Conservation (phyloP, 2,113 vertebrate genomes). For the Glareola pratincola region DNA sequence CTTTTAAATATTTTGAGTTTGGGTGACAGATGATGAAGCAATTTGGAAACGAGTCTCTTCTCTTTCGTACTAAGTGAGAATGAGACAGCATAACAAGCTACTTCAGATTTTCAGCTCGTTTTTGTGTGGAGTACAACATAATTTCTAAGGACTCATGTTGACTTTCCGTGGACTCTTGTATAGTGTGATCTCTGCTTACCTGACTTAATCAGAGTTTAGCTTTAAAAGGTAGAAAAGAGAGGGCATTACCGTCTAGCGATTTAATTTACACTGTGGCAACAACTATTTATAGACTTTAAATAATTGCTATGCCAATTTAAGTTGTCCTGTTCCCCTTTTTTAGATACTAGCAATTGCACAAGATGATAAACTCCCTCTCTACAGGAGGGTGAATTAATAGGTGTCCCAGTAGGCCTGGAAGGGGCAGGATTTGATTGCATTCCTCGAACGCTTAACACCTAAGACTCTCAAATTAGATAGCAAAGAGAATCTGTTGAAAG, state of each 20-base stretch:
- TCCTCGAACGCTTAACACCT: not conserved
- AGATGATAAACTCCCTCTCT: constrained; percentile 33
- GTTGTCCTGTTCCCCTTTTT: constrained; percentile 28
- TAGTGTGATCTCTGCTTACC: not conserved
- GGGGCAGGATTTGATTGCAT: constrained; percentile 36
- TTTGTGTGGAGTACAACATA: not conserved
- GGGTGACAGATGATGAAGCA: not conserved
- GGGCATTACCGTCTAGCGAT: not conserved
- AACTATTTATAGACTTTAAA: constrained; percentile 50
- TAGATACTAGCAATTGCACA: not conserved
- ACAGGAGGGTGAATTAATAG: constrained; percentile 46
- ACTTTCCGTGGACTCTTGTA: not conserved
- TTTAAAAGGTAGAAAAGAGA: not conserved
- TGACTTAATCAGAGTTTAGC: not conserved
- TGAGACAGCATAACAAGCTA: not conserved
- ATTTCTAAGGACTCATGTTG: not conserved
- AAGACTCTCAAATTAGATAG: not conserved
- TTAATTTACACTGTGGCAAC: constrained; percentile 28
- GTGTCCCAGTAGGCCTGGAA: constrained; percentile 8
- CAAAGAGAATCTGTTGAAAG: not conserved
- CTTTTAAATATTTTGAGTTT: not conserved
- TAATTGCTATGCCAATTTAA: constrained; percentile 48
- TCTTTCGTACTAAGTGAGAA: not conserved
- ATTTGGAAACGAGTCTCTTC: not conserved
- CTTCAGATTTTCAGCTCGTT: not conserved